Conservation (phyloP, 2,888 invertebrate species). For the Pecten maximus region DNA sequence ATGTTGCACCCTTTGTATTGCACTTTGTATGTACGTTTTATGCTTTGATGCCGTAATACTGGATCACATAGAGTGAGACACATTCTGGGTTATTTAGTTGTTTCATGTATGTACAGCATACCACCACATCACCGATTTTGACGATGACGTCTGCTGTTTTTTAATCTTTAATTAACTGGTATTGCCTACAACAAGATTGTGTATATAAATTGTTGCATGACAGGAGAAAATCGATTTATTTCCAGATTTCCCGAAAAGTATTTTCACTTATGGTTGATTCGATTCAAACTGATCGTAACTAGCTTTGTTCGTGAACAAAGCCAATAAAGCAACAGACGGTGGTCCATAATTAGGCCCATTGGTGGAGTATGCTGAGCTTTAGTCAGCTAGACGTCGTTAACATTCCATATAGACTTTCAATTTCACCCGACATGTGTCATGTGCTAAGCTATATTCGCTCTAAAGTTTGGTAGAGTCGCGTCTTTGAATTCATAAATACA, state of each 20-base stretch:
- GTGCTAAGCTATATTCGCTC: not conserved
- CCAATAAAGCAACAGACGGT: not conserved
- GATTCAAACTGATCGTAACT: not conserved
- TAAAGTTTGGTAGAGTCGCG: not conserved
- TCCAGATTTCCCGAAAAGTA: not conserved
- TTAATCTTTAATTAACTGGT: not conserved
- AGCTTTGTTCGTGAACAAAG: not conserved
- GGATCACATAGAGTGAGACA: no score
- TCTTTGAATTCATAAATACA: not conserved
- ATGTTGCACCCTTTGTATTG: not conserved
- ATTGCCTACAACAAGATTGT: not conserved
- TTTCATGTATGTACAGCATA: not conserved
- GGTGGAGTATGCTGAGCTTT: not conserved
- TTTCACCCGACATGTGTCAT: not conserved
- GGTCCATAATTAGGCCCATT: not conserved
- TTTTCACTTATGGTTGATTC: not conserved
- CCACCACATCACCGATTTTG: not conserved
- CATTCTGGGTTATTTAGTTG: no score
- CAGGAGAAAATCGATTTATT: constrained; percentile 3
- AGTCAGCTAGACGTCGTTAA: not conserved
- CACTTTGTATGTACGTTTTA: not conserved
- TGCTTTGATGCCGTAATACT: not conserved
- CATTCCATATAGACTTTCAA: not conserved
- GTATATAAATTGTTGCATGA: not conserved
- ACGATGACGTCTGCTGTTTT: not conserved